Conservation (phyloP, 2,113 vertebrate species). For the Seriola quinqueradiata region DNA sequence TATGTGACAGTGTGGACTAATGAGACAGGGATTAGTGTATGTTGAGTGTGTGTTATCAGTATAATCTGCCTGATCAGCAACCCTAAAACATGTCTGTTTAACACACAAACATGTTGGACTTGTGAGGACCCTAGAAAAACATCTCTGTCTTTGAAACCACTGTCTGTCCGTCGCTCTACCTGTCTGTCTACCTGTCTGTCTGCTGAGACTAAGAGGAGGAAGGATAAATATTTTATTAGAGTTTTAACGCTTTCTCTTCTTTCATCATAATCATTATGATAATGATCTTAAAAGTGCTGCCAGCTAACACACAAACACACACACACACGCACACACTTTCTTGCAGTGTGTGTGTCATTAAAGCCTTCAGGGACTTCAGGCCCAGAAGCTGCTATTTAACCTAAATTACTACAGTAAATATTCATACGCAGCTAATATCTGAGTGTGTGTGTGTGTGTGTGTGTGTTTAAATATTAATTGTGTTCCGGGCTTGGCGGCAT, state of each 20-base stretch:
- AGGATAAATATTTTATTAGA: conserved; percentile 61
- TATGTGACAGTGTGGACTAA: neutral
- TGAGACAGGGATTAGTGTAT: conserved; percentile 15
- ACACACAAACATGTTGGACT: conserved; percentile 2
- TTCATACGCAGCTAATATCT: conserved; percentile 55
- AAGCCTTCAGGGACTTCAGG: conserved; percentile 35
- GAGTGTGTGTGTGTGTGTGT: neutral
- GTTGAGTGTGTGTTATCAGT: conserved; percentile 34
- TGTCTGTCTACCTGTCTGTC: neutral
- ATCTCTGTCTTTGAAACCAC: no score
- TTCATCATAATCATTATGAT: conserved; percentile 76
- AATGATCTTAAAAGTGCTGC: conserved; percentile 68
- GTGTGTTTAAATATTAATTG: conserved; percentile 36
- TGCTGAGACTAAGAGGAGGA: neutral
- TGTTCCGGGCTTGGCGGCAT: neutral
- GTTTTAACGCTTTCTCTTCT: conserved; percentile 48
- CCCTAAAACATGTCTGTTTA: neutral
- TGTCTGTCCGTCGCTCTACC: neutral
- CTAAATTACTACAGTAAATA: conserved; percentile 74
- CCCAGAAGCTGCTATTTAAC: conserved; percentile 69
- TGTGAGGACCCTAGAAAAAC: neutral
- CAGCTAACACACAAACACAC: conserved; percentile 39
- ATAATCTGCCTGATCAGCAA: conserved; percentile 36
- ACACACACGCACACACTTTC: neutral
- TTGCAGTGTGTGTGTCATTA: conserved; percentile 23